Base-by-base conservation (phyloP, 2,797 vertebrate species). In the Anomalospiza imberbis region DNA sequence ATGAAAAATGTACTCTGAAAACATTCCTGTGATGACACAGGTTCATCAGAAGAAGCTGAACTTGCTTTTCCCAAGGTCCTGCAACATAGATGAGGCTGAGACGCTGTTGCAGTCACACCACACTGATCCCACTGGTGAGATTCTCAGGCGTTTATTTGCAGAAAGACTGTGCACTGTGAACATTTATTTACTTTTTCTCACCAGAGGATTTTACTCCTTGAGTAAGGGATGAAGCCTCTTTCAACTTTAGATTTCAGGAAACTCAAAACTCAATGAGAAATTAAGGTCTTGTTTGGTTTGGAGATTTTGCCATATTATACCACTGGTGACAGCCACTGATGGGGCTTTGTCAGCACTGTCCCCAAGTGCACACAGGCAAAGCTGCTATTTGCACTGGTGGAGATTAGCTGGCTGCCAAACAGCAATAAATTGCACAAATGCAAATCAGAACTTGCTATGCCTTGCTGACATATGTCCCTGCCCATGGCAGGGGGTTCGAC, bases 211-310 rank as follows among this genome's bases (percentile, higher is more conserved):
- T 87, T 67, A 54, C 55, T 79, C 80, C 80, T 87, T 58, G 67
- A 90, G 53, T 42, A 70, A 81, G 29, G 55, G 83, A 95, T 90
- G 63, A 93, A 90, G 7, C 53, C 53, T 54, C 93, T 90, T 91
- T 94, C 83, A 94, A 90, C 77, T 57, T 67, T 18, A 85, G 71
- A 61, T 89, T 90, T 91, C 63, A 68, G 65, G 85, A 91, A 95
- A 82, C 67, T 65, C 67, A 75, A 92, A 91, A 63, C 53, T 81
- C 89, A 85, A 77, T 82, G 88, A 94, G 85, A 95, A 94, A 96
- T 94, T 88, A 93, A 96, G 44, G 82, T 88, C 83, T 84, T 95
- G 91, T 96, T 96, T 96, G 90, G 42, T 94, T 88, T 93, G 67
- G 80, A 89, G 94, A 96, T 97, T 96, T 96, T 77, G 57, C 61